Conservation (phyloP, 2,797 vertebrate species). For the Pangasius djambal region DNA sequence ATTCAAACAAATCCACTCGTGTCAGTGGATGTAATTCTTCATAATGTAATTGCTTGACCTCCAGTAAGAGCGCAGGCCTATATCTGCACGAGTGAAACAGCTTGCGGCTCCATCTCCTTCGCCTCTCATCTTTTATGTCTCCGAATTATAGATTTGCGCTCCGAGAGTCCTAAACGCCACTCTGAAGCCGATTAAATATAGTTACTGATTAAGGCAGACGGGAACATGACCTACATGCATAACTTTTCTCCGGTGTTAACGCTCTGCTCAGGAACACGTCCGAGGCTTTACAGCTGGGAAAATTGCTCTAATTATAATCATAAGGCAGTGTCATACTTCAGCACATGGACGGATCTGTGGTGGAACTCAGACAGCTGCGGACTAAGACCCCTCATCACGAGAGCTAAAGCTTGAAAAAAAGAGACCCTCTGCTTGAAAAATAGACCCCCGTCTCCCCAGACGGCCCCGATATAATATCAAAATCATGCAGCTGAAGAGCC, state of each 20-base stretch:
- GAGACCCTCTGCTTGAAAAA: slow-evolving; percentile 32
- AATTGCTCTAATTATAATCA: slow-evolving; percentile 80
- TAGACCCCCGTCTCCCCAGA: slow-evolving; percentile 32
- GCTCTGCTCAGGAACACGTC: slow-evolving; percentile 69
- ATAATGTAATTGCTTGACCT: slow-evolving; percentile 51
- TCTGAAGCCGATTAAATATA: slow-evolving; percentile 81
- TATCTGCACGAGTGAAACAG: slow-evolving; percentile 27
- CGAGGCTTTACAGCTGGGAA: slow-evolving; percentile 78
- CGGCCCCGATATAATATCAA: slow-evolving; percentile 32
- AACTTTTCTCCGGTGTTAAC: slow-evolving; percentile 75
- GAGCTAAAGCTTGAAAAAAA: slow-evolving; percentile 2
- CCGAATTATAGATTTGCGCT: slow-evolving; percentile 67
- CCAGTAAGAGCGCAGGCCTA: slow-evolving; percentile 37
- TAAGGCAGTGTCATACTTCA: slow-evolving; percentile 72
- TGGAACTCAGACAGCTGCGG: slow-evolving; percentile 35
- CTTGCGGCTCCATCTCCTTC: slow-evolving; percentile 56
- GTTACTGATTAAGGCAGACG: slow-evolving; percentile 82
- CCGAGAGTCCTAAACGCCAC: slow-evolving; percentile 71
- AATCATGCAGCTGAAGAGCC: slow-evolving; percentile 57
- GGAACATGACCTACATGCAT: slow-evolving; percentile 85
- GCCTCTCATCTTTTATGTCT: slow-evolving; percentile 66
- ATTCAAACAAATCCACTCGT: slow-evolving; percentile 17
- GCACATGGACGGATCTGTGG: slow-evolving; percentile 65
- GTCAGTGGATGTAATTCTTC: slow-evolving; percentile 22
- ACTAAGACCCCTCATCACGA: neutral